Evolutionary conservation across 2,113 vertebrate species (phyloP).

Genomic region (Verasper variegatus): DNA sequence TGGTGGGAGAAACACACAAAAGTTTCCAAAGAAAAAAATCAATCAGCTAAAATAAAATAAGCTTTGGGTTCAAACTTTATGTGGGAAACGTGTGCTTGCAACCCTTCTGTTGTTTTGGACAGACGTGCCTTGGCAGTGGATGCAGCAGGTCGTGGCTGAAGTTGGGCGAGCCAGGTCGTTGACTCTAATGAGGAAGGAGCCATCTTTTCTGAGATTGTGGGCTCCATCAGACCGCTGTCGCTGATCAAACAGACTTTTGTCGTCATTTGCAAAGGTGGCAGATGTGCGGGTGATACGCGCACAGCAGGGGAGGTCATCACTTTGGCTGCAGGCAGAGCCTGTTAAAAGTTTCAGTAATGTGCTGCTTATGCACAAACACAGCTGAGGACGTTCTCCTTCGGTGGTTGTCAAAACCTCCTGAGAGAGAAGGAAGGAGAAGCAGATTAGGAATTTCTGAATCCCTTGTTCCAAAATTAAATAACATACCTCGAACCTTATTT

Average conservation of each 20-base stretch:
- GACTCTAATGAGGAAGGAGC: conserved; percentile 26
- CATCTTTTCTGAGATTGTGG: conserved; percentile 42
- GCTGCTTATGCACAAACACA: conserved; percentile 68
- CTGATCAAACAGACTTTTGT: conserved; percentile 69
- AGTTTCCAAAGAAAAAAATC: neutral
- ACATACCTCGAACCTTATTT: neutral
- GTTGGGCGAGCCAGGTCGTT: conserved; percentile 11
- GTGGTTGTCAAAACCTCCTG: conserved; percentile 37
- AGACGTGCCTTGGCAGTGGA: neutral
- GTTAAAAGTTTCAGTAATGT: conserved; percentile 74
- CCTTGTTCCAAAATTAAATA: neutral
- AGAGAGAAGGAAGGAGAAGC: conserved; percentile 12
- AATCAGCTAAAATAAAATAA: neutral
- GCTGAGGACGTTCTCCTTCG: conserved; percentile 55
- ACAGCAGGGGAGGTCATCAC: conserved; percentile 70
- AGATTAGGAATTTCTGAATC: neutral
- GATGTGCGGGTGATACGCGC: conserved; percentile 68
- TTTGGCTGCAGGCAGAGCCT: conserved; percentile 70
- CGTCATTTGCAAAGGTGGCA: conserved; percentile 60
- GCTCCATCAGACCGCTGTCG: conserved; percentile 42
- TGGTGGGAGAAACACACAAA: neutral
- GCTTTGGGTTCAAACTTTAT: neutral
- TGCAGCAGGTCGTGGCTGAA: neutral
- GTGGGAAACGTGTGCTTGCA: neutral
- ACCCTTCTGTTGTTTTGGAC: conserved; percentile 8